Conservation (phyloP, 1,140 invertebrate genomes). For the Proales similis region DNA sequence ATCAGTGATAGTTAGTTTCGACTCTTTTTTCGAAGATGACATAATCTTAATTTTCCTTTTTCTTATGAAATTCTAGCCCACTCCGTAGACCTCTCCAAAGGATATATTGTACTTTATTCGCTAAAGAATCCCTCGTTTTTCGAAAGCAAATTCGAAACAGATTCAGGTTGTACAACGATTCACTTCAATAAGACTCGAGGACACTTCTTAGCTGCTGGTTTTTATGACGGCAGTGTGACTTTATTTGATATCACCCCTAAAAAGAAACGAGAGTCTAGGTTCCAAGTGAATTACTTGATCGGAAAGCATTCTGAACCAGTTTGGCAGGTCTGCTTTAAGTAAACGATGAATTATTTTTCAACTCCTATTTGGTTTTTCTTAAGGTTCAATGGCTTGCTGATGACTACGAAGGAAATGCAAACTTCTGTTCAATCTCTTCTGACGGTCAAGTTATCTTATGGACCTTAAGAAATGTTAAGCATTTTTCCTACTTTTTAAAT, state of each 20-base stretch:
- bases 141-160: slow-evolving; percentile 69
- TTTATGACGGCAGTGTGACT: slow-evolving; percentile 78
- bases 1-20: slow-evolving; percentile 53
- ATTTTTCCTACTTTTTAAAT: neutral
- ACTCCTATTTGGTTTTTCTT: neutral
- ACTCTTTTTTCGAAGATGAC: slow-evolving; percentile 12
- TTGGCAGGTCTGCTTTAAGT: slow-evolving; percentile 48
- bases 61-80: slow-evolving; percentile 59
- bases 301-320: slow-evolving; percentile 55
- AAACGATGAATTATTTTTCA: no score
- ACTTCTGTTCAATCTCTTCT: slow-evolving; percentile 75
- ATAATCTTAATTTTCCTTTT: slow-evolving; percentile 27
- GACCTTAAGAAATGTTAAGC: slow-evolving; percentile 68
- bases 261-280: slow-evolving; percentile 40
- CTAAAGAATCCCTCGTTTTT: slow-evolving; percentile 87
- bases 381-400: slow-evolving; percentile 53
- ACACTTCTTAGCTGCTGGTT: slow-evolving; percentile 72
- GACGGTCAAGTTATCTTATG: slow-evolving; percentile 77
- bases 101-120: slow-evolving; percentile 71
- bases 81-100: slow-evolving; percentile 66
- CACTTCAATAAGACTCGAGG: slow-evolving; percentile 72
- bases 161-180: slow-evolving; percentile 76
- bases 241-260: slow-evolving; percentile 68
- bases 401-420: slow-evolving; percentile 66
- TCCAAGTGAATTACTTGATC: slow-evolving; percentile 49